A percentile compares a stretch with the other conserved stretches of the same genome.
Evolutionary conservation across 2,113 vertebrate species (phyloP).

Genomic region (Macrotis lagotis): DNA sequence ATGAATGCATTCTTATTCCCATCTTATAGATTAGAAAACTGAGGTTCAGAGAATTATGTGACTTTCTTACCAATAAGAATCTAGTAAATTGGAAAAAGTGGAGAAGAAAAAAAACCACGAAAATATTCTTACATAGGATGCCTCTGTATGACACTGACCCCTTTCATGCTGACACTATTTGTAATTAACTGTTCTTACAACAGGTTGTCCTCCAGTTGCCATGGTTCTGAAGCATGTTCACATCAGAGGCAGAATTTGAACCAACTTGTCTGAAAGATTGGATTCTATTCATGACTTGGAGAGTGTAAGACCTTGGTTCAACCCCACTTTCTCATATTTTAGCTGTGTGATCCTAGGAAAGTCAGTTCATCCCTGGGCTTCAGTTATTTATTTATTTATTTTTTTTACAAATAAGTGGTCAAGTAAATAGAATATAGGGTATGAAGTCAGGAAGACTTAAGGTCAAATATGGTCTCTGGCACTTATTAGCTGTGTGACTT

Average conservation of each 20-base stretch:
- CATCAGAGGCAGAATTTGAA: neutral
- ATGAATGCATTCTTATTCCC: neutral
- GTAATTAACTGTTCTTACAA: neutral
- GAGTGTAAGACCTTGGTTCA: neutral
- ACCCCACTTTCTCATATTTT: neutral
- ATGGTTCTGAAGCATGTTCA: neutral
- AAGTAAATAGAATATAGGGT: neutral
- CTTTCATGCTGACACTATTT: neutral
- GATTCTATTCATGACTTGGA: neutral
- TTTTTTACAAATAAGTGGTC: neutral
- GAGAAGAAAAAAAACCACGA: neutral
- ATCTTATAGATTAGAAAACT: neutral
- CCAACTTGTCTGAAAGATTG: neutral
- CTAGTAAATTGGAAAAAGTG: neutral
- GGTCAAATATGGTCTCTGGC: neutral
- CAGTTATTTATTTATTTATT: neutral
- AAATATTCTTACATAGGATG: neutral
- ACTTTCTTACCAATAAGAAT: neutral
- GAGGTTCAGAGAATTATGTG: neutral
- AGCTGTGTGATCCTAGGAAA: neutral
- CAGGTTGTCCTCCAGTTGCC: neutral
- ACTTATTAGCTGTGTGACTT: neutral
- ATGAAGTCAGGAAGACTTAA: neutral
- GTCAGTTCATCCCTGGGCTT: neutral
- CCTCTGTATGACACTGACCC: neutral